A percentile compares a stretch with the other conserved stretches of the same genome.
These are phyloP conservation scores for Chlorocebus sabaeus DNA, from an alignment of 2,113 vertebrate species.

Conservation along the genomic window DNA sequence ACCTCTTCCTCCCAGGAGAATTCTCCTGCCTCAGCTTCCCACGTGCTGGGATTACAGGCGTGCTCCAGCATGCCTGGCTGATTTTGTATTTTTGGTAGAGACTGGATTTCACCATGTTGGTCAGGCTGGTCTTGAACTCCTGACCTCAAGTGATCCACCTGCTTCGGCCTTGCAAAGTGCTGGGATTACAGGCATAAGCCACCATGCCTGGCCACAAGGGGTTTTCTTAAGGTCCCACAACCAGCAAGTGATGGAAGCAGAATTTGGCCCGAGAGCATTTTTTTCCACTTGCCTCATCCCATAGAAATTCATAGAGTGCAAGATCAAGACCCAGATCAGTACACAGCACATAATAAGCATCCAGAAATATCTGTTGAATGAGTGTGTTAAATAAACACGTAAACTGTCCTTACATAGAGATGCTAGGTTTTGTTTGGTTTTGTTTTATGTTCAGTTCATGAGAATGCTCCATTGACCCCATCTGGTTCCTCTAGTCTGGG, in stretches of 20 bases:
- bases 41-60: no score
- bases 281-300: not conserved
- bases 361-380: not conserved
- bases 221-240: not conserved
- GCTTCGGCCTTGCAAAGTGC: no score
- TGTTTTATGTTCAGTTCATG: not conserved
- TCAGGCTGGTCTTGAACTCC: no score
- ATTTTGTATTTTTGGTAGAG: no score
- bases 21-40: no score
- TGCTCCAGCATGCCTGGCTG: no score
- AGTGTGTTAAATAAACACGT: not conserved
- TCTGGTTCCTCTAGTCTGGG: rapidly evolving
- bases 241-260: not conserved
- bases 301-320: not conserved
- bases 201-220: not conserved
- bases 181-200: no score
- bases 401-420: not conserved
- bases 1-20: no score
- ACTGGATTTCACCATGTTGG: no score
- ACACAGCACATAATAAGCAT: no score
- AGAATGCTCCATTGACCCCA: not conserved
- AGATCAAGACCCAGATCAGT: not conserved
- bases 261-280: not conserved
- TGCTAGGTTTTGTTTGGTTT: not conserved
- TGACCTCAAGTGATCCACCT: no score